Percentiles rank a stretch among this genome's conserved stretches.
These are phyloP conservation scores for Ianthella basta DNA, from an alignment of 37 sponge, comb jelly and placozoan species.

Conservation along the genomic window DNA sequence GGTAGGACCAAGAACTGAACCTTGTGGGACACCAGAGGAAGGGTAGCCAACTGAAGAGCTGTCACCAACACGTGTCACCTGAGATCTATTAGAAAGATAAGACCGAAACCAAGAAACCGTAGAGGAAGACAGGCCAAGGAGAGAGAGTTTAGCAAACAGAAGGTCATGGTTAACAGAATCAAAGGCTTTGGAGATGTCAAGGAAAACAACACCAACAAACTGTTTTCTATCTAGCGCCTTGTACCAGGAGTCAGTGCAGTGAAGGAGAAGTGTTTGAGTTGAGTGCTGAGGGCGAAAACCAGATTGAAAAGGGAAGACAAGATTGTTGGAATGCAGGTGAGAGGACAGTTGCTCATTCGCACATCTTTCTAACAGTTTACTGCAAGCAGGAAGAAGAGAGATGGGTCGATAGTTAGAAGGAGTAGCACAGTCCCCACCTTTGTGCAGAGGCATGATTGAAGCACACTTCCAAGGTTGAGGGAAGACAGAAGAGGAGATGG, in stretches of 20 bases:
- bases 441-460: slow-evolving; percentile 7
- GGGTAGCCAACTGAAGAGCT: not conserved
- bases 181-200: slow-evolving; percentile 12
- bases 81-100: not conserved
- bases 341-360: slow-evolving; percentile 1
- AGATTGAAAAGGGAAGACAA: slow-evolving; percentile 7
- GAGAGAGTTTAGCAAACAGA: slow-evolving; percentile 13
- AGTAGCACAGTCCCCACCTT: not conserved
- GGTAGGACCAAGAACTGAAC: slow-evolving; percentile 17
- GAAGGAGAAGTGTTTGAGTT: slow-evolving; percentile 21
- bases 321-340: not conserved
- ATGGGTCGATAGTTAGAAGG: slow-evolving; percentile 16
- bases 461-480: slow-evolving; percentile 12
- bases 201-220: slow-evolving; percentile 10
- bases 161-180: slow-evolving; percentile 2
- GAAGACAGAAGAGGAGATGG: slow-evolving; percentile 8
- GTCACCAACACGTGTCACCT: slow-evolving; percentile 13
- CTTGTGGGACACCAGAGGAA: slow-evolving; percentile 6
- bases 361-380: slow-evolving; percentile 13
- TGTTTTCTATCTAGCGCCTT: slow-evolving; percentile 21
- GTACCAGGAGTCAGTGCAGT: slow-evolving; percentile 16
- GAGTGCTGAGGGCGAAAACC: slow-evolving; percentile 13
- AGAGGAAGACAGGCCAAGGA: slow-evolving; percentile 20
- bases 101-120: slow-evolving; percentile 17
- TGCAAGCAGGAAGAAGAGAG: slow-evolving; percentile 1